Percentiles rank a stretch among this genome's conserved stretches.
These are phyloP conservation scores for Hippopotamyrus pictus DNA, from an alignment of 2,797 vertebrate species.

Conservation along the genomic window DNA sequence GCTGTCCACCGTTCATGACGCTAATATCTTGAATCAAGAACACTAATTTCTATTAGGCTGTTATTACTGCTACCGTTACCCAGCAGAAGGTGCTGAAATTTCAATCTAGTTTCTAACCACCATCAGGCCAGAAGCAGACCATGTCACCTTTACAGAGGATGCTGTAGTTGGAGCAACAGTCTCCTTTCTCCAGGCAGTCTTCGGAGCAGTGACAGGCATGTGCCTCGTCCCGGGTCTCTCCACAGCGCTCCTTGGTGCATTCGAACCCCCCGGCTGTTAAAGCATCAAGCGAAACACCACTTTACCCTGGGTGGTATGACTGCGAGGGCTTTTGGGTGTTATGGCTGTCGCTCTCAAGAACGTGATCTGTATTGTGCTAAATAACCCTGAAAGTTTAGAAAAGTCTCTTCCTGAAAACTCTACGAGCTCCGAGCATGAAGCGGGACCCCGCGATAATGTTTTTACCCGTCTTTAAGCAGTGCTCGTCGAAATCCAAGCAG, in stretches of 20 bases:
- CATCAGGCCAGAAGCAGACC: neutral
- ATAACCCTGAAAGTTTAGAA: neutral
- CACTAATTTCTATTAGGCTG: neutral
- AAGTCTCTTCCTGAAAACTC: neutral
- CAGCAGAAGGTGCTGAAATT: neutral
- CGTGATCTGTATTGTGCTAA: neutral
- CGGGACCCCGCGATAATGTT: neutral
- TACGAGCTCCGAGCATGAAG: neutral
- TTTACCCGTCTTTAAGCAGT: slow-evolving; percentile 90
- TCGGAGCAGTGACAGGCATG: slow-evolving; percentile 90
- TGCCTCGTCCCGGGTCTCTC: slow-evolving; percentile 76
- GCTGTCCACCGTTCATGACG: neutral
- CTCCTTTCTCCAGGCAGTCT: slow-evolving; percentile 80
- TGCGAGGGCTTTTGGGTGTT: neutral
- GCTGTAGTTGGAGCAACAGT: slow-evolving; percentile 95
- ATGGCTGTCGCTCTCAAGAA: neutral
- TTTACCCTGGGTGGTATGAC: neutral
- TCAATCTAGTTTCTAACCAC: neutral
- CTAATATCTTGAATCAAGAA: neutral
- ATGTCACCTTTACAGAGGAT: slow-evolving; percentile 77
- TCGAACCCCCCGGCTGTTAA: slow-evolving; percentile 80
- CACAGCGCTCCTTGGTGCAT: slow-evolving; percentile 80
- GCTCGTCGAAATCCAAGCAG: slow-evolving; percentile 87
- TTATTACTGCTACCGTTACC: neutral
- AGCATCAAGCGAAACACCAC: neutral